Percentiles rank a stretch among this genome's conserved stretches.
Evolutionary conservation across 2,888 invertebrate genomes (phyloP).

Genomic region (Lamellibrachia columna): DNA sequence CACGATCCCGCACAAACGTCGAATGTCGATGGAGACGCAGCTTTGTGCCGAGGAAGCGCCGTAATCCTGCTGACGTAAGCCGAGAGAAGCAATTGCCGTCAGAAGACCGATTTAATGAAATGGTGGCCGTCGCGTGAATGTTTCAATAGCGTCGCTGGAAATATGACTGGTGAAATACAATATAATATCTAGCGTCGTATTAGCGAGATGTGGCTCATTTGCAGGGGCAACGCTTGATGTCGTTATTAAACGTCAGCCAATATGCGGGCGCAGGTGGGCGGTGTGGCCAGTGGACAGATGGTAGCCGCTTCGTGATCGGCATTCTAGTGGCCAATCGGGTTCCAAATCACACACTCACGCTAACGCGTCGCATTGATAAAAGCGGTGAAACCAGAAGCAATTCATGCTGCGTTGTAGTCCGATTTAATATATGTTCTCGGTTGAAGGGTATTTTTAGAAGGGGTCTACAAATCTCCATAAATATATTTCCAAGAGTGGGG

Average conservation of each 20-base stretch:
- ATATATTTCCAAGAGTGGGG: neutral
- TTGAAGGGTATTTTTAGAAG: neutral
- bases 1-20: neutral
- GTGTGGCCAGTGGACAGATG: neutral
- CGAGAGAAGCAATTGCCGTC: neutral
- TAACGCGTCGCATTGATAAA: neutral
- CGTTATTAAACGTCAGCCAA: slow-evolving; percentile 16
- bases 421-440: neutral
- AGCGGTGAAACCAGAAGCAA: slow-evolving; percentile 3
- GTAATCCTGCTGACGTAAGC: neutral
- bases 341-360: neutral
- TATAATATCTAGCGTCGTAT: neutral
- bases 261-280: neutral
- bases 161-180: slow-evolving; percentile 16
- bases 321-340: neutral
- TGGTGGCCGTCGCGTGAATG: neutral
- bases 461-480: neutral
- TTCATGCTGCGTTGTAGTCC: neutral
- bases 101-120: neutral
- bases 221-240: neutral
- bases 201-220: neutral
- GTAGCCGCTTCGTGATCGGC: neutral
- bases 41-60: neutral
- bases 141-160: neutral
- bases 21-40: neutral